A percentile compares a stretch with the other conserved stretches of the same genome.
Evolutionary conservation across 2,797 vertebrate species (phyloP).

Genomic region (Stomatorhinus walkeri): DNA sequence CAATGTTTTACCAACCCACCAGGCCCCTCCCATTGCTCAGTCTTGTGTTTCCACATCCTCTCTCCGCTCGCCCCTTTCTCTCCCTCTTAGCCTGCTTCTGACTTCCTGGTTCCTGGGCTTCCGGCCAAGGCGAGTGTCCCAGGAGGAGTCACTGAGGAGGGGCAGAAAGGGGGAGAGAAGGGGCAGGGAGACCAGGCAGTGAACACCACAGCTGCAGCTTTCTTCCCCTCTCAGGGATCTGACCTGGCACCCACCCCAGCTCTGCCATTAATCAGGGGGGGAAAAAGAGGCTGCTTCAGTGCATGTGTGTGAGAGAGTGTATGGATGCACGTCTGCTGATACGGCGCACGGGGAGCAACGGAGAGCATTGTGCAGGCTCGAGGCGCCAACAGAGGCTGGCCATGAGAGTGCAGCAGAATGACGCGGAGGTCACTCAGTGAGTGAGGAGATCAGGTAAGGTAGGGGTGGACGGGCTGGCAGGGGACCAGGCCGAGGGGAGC

Average conservation of each 20-base stretch:
- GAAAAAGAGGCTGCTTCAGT: conserved; percentile 43
- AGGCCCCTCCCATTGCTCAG: conserved; percentile 29
- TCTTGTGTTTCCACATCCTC: conserved; percentile 24
- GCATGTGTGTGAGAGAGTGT: conserved; percentile 35
- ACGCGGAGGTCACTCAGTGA: background rate
- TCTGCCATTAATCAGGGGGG: conserved; percentile 70
- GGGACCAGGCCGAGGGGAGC: background rate
- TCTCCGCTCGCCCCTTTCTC: conserved; percentile 34
- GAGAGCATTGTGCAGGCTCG: background rate
- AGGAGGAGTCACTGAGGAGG: conserved; percentile 61
- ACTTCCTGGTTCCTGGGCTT: conserved; percentile 65
- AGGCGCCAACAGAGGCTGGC: conserved; percentile 27
- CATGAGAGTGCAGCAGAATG: conserved; percentile 10
- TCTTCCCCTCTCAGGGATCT: conserved; percentile 48
- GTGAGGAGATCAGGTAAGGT: conserved; percentile 1
- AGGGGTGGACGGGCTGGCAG: background rate
- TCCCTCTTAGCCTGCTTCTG: conserved; percentile 59
- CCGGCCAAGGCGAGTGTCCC: conserved; percentile 64
- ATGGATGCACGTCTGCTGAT: conserved; percentile 26
- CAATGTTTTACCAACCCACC: conserved; percentile 26
- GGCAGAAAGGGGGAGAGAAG: conserved; percentile 56
- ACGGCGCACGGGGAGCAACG: conserved; percentile 38
- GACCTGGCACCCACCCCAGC: conserved; percentile 68
- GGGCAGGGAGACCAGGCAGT: conserved; percentile 59
- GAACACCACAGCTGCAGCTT: conserved; percentile 71